Base-by-base conservation (phyloP, 2,888 invertebrate species). In the Lasioglossum oenotherae region DNA sequence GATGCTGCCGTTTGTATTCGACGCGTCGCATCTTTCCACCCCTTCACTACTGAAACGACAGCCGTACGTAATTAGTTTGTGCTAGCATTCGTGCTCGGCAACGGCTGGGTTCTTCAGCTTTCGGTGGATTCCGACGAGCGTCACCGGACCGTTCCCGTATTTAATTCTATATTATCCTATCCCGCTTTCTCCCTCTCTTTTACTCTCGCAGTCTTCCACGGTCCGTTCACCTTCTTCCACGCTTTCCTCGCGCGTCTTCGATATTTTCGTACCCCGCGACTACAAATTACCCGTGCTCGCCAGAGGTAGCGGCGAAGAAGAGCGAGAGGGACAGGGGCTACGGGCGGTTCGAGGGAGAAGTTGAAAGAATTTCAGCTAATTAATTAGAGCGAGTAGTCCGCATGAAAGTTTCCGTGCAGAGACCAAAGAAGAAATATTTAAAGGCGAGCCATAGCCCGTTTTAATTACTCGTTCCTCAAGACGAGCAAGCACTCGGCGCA, bases 11-110 rank as follows among this genome's bases (percentile, higher is more conserved):
- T 67, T 74, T 74, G 49, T 38, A 74, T 80, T 74, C 67, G 38
- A 71, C 23, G 73, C 31, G 46, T 23, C 38, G 44, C 57, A 44
- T 31, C 10, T 31, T 64, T n/a, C 44, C 16, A 23, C 14, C 14
- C 67, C 46, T 46, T 53, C 35, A 5, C 60, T 74, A 27, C 46
- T 16, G 19, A n/a, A 44, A 27, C 41, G 44, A 49, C 64, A 53
- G 46, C 67, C 38, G 16, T 14, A 10, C 49, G 74, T 80, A 80
- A 80, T 80, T 80, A 80, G 74, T 80, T 75, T 53, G 74, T 53
- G 41, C 69, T 75, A 31, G 16, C 41, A 41, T 69, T 46, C 73
- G 64, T 64, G 44, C 19, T 23, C 35, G 12, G 60, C 60, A 46
- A 67, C 14, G 12, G 41, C 57, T 27, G 69, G 38, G 74, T 46